Conservation (phyloP, 2,113 vertebrate genomes). For the Poicephalus meyeri region DNA sequence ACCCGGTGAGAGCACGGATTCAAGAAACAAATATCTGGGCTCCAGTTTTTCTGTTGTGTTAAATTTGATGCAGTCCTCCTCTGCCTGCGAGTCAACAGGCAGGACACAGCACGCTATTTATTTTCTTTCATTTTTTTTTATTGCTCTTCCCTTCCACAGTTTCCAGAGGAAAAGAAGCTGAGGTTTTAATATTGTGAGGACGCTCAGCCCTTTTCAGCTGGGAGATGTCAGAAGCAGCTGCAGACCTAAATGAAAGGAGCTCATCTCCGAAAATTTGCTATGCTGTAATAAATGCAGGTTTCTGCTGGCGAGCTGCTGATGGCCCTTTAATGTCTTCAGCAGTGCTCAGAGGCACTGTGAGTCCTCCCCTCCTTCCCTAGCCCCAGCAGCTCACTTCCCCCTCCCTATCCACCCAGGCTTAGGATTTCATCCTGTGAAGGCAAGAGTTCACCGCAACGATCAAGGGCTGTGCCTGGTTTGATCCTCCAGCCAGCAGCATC, state of each 20-base stretch:
- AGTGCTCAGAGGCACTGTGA: not conserved
- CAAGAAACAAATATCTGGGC: slow-evolving; percentile 22
- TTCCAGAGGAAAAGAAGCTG: slow-evolving; percentile 32
- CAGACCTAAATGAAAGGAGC: slow-evolving; percentile 58
- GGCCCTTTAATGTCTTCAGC: slow-evolving; percentile 54
- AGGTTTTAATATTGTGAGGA: slow-evolving; percentile 60
- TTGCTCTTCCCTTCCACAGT: slow-evolving; percentile 22
- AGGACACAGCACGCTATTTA: slow-evolving; percentile 3
- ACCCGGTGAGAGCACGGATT: not conserved
- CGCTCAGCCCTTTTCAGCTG: slow-evolving; percentile 50
- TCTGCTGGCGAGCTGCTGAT: slow-evolving; percentile 54
- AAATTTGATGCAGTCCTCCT: not conserved
- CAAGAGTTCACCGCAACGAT: not conserved
- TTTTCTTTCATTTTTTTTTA: slow-evolving; percentile 17
- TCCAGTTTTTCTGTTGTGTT: not conserved
- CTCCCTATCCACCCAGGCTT: not conserved
- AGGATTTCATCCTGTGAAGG: not conserved
- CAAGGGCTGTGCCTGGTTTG: not conserved
- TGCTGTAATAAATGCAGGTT: slow-evolving; percentile 46
- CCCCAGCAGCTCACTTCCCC: not conserved
- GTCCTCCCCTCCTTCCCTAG: not conserved
- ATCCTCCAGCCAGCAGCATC: not conserved
- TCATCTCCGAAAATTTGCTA: slow-evolving; percentile 54
- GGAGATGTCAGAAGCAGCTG: slow-evolving; percentile 64
- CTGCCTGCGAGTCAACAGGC: slow-evolving; percentile 24